A percentile compares a stretch with the other conserved stretches of the same genome.
phyloP scores from a whole-genome alignment of 2,113 vertebrate genomes.

The Axis porcinus region DNA sequence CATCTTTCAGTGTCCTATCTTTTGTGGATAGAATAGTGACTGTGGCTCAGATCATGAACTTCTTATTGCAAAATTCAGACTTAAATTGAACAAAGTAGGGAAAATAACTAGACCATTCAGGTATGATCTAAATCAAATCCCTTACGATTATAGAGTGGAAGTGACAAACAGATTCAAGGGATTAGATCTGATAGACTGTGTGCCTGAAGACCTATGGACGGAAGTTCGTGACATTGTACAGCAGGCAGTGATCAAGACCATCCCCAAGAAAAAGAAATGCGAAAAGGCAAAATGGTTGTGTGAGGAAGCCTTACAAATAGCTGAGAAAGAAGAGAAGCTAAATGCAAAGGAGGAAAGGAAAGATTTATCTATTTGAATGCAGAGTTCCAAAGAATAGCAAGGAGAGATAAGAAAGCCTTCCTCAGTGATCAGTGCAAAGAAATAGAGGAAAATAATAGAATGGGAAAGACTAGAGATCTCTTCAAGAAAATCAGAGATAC shows the following conservation, averaged over 20 bases:
- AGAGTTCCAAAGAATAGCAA: background rate
- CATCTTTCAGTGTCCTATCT: background rate
- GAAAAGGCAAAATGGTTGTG: background rate
- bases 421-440: background rate
- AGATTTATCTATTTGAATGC: background rate
- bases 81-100: background rate
- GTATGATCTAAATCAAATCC: background rate
- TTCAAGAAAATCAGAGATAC: background rate
- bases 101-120: background rate
- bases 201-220: background rate
- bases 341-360: background rate
- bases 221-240: background rate
- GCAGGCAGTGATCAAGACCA: background rate
- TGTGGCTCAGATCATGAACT: background rate
- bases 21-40: background rate
- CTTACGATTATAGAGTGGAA: background rate
- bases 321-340: background rate
- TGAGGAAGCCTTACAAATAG: background rate
- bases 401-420: background rate
- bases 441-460: background rate
- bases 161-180: background rate
- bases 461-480: background rate
- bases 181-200: background rate
- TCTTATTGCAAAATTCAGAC: background rate
- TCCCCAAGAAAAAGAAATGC: background rate